Base-by-base conservation (phyloP, 2,888 invertebrate genomes). In the Anoncus sp. region DNA sequence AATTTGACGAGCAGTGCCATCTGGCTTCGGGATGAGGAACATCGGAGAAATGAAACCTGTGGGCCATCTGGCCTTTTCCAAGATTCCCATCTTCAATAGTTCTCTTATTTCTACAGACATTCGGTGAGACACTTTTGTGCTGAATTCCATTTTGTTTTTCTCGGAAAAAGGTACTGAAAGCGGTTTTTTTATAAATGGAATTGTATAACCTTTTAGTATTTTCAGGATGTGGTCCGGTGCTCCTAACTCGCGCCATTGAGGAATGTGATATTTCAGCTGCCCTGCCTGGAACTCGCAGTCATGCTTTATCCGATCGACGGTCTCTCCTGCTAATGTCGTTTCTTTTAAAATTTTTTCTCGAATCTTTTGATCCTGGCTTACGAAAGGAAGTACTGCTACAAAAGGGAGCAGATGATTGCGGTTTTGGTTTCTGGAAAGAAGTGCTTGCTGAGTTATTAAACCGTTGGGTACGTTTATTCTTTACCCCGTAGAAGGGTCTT, bases 21-120 rank as follows among this genome's bases (percentile, higher is more conserved):
- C 55, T 55, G n/a, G 18, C 18, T 55, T 55, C 6, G 35, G 55
- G 16, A 55, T 20, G n/a, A 35, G 18, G 24, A 55, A 55, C 31
- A 55, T 55, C 18, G 31, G 31, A 9, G 55, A 55, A 7, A 55
- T n/a, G 4, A 55, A 55, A n/a, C 55, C 55, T 16, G n/a, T 35
- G 1, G 22, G 7, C 53, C 53, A 53, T 24, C 9, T 24, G 3
- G 31, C 53, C 27, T 53, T 55, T 12, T 55, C 55, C 10, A 55
- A 16, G 18, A 35, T 18, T 1, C 35, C 55, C 16, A n/a, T 12
- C 14, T 9, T 2, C 18, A 31, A 1, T 16, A 35, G 31, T 16
- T n/a, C n/a, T 12, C 24, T 31, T 12, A 55, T 31, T 16, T 55
- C 55, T 2, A 16, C 24, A 1, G 35, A 31, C 55, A 35, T 55